Evolutionary conservation across 2,888 invertebrate genomes (phyloP).

Genomic region (Elgonia sp.): DNA sequence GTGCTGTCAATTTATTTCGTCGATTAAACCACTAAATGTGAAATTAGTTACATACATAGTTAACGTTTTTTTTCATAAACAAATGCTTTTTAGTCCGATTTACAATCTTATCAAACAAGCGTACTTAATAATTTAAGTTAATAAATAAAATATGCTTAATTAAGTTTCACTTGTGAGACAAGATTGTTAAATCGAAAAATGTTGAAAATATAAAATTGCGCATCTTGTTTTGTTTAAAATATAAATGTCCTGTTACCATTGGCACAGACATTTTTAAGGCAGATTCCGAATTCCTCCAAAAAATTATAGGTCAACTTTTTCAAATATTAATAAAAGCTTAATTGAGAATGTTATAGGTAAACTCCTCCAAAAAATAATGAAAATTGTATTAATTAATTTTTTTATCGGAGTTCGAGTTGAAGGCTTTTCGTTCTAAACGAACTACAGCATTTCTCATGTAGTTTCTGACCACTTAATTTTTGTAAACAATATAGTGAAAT

Average conservation of each 20-base stretch:
- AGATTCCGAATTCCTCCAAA: no score
- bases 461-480: no score
- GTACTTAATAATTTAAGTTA: neutral
- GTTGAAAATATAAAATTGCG: conserved; percentile 39
- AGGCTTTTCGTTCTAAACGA: no score
- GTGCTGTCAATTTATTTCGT: conserved; percentile 52
- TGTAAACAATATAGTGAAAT: no score
- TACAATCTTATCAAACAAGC: conserved; percentile 10
- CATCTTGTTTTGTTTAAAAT: conserved; percentile 39
- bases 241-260: conserved; percentile 10
- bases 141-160: conserved; percentile 39
- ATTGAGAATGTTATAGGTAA: no score
- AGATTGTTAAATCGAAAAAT: conserved; percentile 26
- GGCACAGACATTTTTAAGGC: conserved; percentile 28
- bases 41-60: conserved; percentile 60
- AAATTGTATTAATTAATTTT: no score
- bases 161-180: conserved; percentile 37
- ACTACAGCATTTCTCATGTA: no score
- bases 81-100: conserved; percentile 41
- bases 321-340: no score
- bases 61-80: conserved; percentile 54
- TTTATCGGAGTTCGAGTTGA: no score
- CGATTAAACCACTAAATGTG: conserved; percentile 51
- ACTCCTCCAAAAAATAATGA: no score
- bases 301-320: no score